These are phyloP conservation scores for Enteromius anoplus DNA, from an alignment of 2,797 vertebrate species.

Conservation along the genomic window DNA sequence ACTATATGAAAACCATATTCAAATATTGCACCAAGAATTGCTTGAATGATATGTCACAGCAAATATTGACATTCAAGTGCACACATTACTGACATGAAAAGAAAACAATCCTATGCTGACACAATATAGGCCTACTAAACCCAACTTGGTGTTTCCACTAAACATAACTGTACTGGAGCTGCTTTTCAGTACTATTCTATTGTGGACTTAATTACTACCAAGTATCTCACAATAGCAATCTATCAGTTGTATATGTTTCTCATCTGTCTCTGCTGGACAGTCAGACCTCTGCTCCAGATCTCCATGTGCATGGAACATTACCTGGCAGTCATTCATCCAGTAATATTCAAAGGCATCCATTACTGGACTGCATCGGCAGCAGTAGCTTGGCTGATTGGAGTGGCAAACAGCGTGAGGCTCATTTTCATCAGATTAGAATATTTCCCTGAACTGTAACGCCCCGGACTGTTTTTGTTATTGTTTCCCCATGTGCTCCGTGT, in stretches of 20 bases:
- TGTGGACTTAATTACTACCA: not conserved
- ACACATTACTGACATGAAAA: not conserved
- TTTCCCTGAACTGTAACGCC: not conserved
- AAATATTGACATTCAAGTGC: not conserved
- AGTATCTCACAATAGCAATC: not conserved
- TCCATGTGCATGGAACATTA: conserved; percentile 29
- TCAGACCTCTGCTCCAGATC: conserved; percentile 37
- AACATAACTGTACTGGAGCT: not conserved
- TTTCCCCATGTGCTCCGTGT: no score
- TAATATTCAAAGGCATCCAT: conserved; percentile 25
- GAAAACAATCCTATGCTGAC: conserved; percentile 13
- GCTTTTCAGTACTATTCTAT: not conserved
- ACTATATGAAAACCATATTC: not conserved
- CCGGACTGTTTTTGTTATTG: no score
- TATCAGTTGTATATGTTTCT: not conserved
- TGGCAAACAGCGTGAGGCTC: not conserved
- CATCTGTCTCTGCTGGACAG: not conserved
- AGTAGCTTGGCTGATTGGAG: not conserved
- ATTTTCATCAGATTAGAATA: not conserved
- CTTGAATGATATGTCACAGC: not conserved
- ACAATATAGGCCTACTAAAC: not conserved
- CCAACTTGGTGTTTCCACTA: conserved; percentile 12
- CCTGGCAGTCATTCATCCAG: conserved; percentile 45
- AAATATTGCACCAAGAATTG: not conserved
- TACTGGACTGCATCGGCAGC: not conserved